phyloP scores from a whole-genome alignment of 2,888 invertebrate species.

The Hemithea aestivaria region DNA sequence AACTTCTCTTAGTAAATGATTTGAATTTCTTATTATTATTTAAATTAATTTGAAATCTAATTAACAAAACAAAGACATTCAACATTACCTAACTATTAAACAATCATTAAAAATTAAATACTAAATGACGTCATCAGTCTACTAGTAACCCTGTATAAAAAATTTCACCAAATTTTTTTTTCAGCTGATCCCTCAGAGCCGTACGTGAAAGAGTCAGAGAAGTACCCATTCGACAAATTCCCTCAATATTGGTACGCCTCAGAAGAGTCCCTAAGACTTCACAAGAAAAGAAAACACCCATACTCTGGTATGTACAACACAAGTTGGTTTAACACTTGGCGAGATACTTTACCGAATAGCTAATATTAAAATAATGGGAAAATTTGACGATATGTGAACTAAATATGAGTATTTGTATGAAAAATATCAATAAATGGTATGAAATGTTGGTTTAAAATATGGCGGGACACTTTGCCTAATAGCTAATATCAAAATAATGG shows the following conservation, averaged over 20 bases:
- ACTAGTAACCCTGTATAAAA: too few species aligned
- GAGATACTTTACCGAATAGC: conserved; percentile 56
- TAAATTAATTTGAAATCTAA: too few species aligned
- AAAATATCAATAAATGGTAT: conserved; percentile 1
- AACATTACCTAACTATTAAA: too few species aligned
- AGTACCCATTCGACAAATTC: conserved; percentile 58
- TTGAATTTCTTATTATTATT: too few species aligned
- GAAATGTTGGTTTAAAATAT: background rate
- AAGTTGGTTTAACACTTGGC: conserved; percentile 62
- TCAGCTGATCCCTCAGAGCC: conserved; percentile 55
- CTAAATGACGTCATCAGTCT: too few species aligned
- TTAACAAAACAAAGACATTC: too few species aligned
- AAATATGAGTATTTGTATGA: too few species aligned
- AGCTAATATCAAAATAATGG: background rate
- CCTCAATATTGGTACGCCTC: conserved; percentile 71
- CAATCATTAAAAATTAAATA: too few species aligned
- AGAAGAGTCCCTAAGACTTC: conserved; percentile 61
- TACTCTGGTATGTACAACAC: conserved; percentile 61
- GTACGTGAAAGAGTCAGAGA: conserved; percentile 55
- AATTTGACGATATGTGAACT: too few species aligned
- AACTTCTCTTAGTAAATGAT: too few species aligned
- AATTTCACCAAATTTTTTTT: too few species aligned
- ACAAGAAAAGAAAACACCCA: conserved; percentile 69
- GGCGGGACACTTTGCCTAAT: background rate
- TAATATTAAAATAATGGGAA: conserved; percentile 31